Base-by-base conservation (phyloP, 2,113 vertebrate species). In the Noctilio leporinus region DNA sequence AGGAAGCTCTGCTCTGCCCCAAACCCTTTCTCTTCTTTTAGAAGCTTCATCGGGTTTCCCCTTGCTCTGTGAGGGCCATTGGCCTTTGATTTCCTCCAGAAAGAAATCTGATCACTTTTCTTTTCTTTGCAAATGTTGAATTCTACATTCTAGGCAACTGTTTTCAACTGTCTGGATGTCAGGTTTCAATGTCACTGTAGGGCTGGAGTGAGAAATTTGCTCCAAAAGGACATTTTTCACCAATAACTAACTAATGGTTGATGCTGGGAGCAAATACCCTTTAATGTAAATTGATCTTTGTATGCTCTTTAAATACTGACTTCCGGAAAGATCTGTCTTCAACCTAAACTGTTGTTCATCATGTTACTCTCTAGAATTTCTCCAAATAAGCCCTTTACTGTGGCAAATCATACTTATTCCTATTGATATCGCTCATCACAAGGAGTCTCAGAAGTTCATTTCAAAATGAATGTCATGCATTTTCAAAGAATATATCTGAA, bases 281-380 rank as follows among this genome's bases (percentile, higher is more conserved):
- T 94, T 69, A 82, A 91, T 43, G 38, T 78, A 96, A 95, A 75
- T 24, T 70, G 30, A 33, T 82, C 33, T 85, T 88, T 94, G 9
- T 38, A 64, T 80, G 3, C 24, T 94, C 16, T 47, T 83, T 91
- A 26, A 49, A 82, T 69, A 62, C 22, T 65, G 78, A 75, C 30
- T 93, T 86, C 62, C 89, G 62, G 80, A 95, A 93, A 83, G 55
- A 51, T 93, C 89, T 92, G 3, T 72, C 96, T 47, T 77, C 75
- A 95, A 57, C 16, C 88, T 78, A 26, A 95, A 80, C 12, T 81
- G 30, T 43, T 65, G n/a, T 33, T 75, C 35, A 69, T 94, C 10
- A 24, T 77, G 40, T 38, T 62, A 78, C 35, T 89, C 15, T 84
- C 24, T 89, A 70, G 86, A 86, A 82, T 83, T 17, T 92, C 38